phyloP scores from a whole-genome alignment of 2,888 invertebrate genomes.

The Noctua janthe region DNA sequence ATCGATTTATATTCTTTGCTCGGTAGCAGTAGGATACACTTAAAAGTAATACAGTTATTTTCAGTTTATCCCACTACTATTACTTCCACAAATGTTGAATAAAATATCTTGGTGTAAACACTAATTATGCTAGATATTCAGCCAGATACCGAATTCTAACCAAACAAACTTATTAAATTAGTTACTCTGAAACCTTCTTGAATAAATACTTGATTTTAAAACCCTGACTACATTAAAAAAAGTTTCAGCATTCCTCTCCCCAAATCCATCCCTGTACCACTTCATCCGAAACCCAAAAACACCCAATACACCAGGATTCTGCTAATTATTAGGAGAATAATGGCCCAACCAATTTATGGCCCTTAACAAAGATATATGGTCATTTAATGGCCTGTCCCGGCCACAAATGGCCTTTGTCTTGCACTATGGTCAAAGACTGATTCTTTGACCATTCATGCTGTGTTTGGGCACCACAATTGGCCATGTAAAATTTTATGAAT shows the following conservation, averaged over 20 bases:
- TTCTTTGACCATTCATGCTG: constrained; percentile 51
- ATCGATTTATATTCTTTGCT: background rate
- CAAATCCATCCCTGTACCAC: constrained; percentile 59
- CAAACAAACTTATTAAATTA: too few species aligned
- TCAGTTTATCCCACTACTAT: background rate
- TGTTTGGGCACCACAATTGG: constrained; percentile 61
- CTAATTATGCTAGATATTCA: background rate
- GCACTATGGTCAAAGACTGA: constrained; percentile 58
- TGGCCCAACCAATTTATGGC: constrained; percentile 79
- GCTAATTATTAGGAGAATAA: constrained; percentile 82
- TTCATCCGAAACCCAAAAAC: constrained; percentile 63
- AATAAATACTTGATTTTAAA: background rate
- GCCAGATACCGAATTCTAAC: too few species aligned
- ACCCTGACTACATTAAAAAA: background rate
- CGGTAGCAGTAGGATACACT: background rate
- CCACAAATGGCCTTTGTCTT: constrained; percentile 76
- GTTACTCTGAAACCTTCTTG: background rate
- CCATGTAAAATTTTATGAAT: constrained; percentile 55
- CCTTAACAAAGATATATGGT: constrained; percentile 76
- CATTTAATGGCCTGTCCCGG: constrained; percentile 77
- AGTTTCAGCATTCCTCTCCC: background rate
- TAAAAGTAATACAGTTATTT: background rate
- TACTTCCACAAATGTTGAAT: background rate
- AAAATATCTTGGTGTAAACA: background rate
- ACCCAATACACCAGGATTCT: constrained; percentile 72